Evolutionary conservation across 2,113 vertebrate genomes (phyloP), one percentile per base, ranked within the genome.

Genomic region (Atlantisia rogersi): DNA sequence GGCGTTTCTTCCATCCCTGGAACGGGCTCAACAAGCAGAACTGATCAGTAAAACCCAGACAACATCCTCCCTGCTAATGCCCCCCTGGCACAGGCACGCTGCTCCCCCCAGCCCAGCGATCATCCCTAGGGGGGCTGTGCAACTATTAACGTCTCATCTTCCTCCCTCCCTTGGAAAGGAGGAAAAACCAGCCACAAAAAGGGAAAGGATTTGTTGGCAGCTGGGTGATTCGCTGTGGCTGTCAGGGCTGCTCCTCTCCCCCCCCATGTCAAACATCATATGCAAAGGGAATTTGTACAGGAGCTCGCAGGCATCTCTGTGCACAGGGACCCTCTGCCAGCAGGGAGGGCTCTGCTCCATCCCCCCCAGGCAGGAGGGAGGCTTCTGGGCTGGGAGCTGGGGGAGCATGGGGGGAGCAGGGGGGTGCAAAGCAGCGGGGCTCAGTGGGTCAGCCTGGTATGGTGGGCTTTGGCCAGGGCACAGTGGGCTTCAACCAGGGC

Each of bases 21-120:
- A 94, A 95, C 42, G 1, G 44, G 50, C 78, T 97, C 96, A 97
- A 96, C 88, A 96, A 92, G 97, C 96, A 97, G 97, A 97, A 94
- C 97, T 91, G 96, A 97, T 97, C 88, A 95, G 95, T 93, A 94
- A 95, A 95, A 76, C 88, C 52, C 81, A 96, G 95, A 79, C 74
- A 31, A 44, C 16, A 31, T 87, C 93, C 77, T 69, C 78, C 26
- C 24, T 28, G 28, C 91, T 76, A 82, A 85, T 91, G 84, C 32
- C 71, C 77, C n/a, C 3, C 48, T 22, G 48, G 2, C 1, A 1
- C 76, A 85, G 75, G 75, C 35, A 0, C 0, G 1, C 58, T 24
- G 1, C 58, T 24, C 53, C 44, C 77, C 81, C 25, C 68, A 10
- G 63, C 80, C 83, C 8, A 0, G 69, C 7, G 2, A 13, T 68